phyloP scores from a whole-genome alignment of 2,113 vertebrate genomes.

The Chionomys nivalis region DNA sequence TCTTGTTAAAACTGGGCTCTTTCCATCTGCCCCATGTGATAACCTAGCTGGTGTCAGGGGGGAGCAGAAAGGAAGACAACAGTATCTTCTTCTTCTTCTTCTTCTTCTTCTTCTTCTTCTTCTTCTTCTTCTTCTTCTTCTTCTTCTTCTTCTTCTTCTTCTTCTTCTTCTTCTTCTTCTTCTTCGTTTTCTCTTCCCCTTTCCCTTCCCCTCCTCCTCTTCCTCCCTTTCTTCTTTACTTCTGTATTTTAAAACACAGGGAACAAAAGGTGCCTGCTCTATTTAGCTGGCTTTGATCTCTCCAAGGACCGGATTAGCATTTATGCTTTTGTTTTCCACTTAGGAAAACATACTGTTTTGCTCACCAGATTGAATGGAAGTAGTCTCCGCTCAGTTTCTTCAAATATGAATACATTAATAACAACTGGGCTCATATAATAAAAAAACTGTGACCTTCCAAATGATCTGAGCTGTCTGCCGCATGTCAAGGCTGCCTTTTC shows the following conservation, averaged over 20 bases:
- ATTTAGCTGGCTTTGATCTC: neutral
- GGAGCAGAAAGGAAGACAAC: neutral
- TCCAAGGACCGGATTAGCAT: neutral
- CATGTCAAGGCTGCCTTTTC: slow-evolving; percentile 85
- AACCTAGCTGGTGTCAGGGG: slow-evolving; percentile 56
- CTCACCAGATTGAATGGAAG: slow-evolving; percentile 56
- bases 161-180: neutral
- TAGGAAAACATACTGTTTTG: slow-evolving; percentile 58
- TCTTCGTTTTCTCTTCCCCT: accelerated
- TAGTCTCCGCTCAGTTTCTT: slow-evolving; percentile 59
- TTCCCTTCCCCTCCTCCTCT: too few relatives aligned
- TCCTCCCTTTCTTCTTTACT: neutral
- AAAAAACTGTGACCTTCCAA: slow-evolving; percentile 80
- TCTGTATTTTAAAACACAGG: neutral
- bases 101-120: too few relatives aligned
- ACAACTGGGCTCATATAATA: slow-evolving; percentile 79
- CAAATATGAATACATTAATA: slow-evolving; percentile 80
- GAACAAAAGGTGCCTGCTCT: neutral
- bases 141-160: too few relatives aligned
- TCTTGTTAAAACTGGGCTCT: slow-evolving; percentile 31
- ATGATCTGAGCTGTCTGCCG: slow-evolving; percentile 83
- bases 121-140: too few relatives aligned
- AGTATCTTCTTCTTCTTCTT: neutral
- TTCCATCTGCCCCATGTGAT: slow-evolving; percentile 69
- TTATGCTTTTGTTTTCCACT: slow-evolving; percentile 7